phyloP scores from a whole-genome alignment of 2,888 invertebrate genomes.

The Erpobdella octoculata region DNA sequence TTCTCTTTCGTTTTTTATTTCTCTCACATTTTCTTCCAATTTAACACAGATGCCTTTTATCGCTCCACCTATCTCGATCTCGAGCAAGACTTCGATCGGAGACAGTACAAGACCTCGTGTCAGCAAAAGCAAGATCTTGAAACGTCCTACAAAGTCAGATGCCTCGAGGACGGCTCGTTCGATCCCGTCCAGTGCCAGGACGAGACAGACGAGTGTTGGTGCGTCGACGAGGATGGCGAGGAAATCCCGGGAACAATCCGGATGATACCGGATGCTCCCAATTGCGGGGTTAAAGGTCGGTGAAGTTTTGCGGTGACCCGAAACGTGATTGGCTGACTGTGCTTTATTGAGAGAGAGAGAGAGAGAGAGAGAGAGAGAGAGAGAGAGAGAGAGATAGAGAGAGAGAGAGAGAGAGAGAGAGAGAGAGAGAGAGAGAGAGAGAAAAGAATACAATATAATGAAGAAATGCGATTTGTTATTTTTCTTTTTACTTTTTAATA shows the following conservation, averaged over 20 bases:
- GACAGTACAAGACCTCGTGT: conserved; percentile 5
- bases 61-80: too few relatives aligned
- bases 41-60: too few relatives aligned
- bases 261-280: not conserved
- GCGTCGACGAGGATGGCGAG: conserved; percentile 22
- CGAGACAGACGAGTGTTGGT: conserved; percentile 26
- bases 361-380: not conserved
- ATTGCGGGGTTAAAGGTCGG: conserved; percentile 7
- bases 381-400: conserved; percentile 10
- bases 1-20: too few relatives aligned
- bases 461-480: too few relatives aligned
- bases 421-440: not conserved
- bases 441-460: not conserved
- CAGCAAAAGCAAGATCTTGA: not conserved
- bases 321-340: not conserved
- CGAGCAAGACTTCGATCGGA: too few relatives aligned
- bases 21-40: too few relatives aligned
- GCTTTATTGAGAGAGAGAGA: not conserved
- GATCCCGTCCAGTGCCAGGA: conserved; percentile 22
- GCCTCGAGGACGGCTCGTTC: conserved; percentile 13
- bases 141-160: not conserved
- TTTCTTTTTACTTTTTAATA: too few relatives aligned
- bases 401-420: not conserved
- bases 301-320: not conserved
- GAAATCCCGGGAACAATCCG: conserved; percentile 7